Evolutionary conservation across 2,888 invertebrate species (phyloP), one percentile per base, ranked within the genome.

Genomic region (Julus scandinavius): DNA sequence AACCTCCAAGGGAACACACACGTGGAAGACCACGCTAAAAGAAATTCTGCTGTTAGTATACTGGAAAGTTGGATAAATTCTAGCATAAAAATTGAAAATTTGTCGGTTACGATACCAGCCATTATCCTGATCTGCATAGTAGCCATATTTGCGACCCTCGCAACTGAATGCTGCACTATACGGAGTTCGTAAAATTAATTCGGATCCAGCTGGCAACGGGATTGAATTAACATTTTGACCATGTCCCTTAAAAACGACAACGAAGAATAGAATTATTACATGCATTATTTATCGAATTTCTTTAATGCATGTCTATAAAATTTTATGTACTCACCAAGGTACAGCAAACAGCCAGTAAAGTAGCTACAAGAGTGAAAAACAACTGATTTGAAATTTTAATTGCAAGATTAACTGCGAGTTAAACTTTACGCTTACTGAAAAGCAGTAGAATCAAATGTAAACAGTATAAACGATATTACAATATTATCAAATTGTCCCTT

Each of bases 81-180:
- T 80, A 11, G 80, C 29, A 38, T 80, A 29, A 80, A 38, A 80
- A 11, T 13, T 11, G 11, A 38, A 13, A 38, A 80, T 80, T 80
- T 9, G 29, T 29, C 20, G 7, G 2, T 13, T 11, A 80, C 11
- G 15, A 38, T 80, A 80, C 80, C 80, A 80, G 9, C 29, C 80
- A 11, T 80, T 80, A 13, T 80, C 80, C 13, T 80, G 80, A 80
- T 80, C 80, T 80, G 80, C 80, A 13, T 80, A 80, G 38, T 80
- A 80, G 80, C 80, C 80, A 80, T 89, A 89, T 11, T 90, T 90
- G 49, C 90, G 89, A 40, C 90, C 90, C n/a, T 91, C 90, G 50
- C 90, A 91, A 40, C 63, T 86, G 40, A 58, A 85, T 15, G 45
- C 54, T 38, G 86, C 40, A 38, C 45, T 88, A 45, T 88, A 88